These are phyloP conservation scores for Tetragonula carbonaria DNA, from an alignment of 2,888 invertebrate species.

Conservation along the genomic window DNA sequence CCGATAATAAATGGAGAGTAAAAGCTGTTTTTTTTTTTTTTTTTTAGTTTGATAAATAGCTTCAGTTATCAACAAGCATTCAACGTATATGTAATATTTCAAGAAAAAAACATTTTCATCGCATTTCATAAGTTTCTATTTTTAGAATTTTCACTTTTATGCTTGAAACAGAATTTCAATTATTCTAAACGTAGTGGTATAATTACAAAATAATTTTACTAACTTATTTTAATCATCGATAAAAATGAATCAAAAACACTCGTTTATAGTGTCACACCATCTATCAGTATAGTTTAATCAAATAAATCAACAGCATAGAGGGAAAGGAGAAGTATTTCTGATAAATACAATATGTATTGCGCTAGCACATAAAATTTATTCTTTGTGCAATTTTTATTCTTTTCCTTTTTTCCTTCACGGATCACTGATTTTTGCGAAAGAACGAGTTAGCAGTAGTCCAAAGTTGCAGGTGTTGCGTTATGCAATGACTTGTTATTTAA, in stretches of 20 bases:
- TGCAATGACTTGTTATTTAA: conserved; percentile 44
- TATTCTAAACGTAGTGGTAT: neutral
- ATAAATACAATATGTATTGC: neutral
- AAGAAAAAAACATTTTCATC: neutral
- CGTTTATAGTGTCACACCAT: conserved; percentile 23
- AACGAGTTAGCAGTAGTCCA: conserved; percentile 23
- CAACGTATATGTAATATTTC: too few relatives aligned
- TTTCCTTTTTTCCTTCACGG: neutral
- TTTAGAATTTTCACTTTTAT: neutral
- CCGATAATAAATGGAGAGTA: neutral
- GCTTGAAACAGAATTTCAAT: neutral
- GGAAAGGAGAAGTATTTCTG: neutral
- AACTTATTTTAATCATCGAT: neutral
- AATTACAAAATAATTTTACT: neutral
- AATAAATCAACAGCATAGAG: neutral
- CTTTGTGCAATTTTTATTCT: neutral
- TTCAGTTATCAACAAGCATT: too few relatives aligned
- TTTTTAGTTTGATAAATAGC: too few relatives aligned
- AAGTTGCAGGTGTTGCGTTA: conserved; percentile 31
- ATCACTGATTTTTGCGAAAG: conserved; percentile 46
- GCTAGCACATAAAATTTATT: neutral
- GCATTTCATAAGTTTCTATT: neutral
- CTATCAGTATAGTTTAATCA: neutral
- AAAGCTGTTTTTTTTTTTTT: too few relatives aligned
- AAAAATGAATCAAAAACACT: neutral